Evolutionary conservation across 2,797 vertebrate species (phyloP).

Genomic region (Manis javanica): DNA sequence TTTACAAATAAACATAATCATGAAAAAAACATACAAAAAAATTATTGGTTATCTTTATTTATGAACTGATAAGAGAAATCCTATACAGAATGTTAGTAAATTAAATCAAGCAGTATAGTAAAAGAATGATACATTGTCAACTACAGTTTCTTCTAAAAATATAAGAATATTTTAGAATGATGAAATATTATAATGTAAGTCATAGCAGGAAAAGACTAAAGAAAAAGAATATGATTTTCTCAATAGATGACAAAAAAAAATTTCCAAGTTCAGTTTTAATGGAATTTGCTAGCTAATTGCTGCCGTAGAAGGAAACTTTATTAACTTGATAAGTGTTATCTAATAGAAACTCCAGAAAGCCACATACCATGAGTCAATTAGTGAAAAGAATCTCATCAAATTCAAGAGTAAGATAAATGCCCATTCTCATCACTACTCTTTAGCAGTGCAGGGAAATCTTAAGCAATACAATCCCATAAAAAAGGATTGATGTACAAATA

Average conservation of each 20-base stretch:
- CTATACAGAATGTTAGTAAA: background rate
- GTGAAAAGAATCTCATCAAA: background rate
- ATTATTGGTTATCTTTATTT: background rate
- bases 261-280: background rate
- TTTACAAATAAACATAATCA: background rate
- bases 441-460: background rate
- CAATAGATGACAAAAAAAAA: background rate
- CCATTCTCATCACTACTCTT: background rate
- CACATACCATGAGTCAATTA: background rate
- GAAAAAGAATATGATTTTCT: background rate
- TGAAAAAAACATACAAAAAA: background rate
- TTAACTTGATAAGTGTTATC: background rate
- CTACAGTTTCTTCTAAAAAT: background rate
- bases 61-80: background rate
- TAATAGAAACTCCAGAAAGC: background rate
- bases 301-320: background rate
- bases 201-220: background rate
- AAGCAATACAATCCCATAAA: background rate
- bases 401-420: background rate
- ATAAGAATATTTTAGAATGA: background rate
- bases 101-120: background rate
- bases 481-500: background rate
- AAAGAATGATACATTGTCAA: background rate
- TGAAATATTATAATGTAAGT: background rate
- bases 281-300: background rate